Evolutionary conservation across 2,113 vertebrate species (phyloP).

Genomic region (Passer domesticus): DNA sequence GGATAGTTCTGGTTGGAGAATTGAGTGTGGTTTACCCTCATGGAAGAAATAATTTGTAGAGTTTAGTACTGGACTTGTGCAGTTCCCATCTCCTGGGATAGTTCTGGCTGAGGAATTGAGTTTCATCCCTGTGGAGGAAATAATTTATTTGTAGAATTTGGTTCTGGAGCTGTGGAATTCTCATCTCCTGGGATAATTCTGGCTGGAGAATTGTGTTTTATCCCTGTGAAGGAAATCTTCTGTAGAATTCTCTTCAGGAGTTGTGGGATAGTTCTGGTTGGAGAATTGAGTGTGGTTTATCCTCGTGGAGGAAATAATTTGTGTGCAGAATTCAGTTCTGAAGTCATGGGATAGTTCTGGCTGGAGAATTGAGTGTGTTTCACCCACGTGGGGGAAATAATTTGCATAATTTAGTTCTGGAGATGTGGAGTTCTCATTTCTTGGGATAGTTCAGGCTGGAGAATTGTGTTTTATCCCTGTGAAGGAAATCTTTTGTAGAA

Average conservation of each 20-base stretch:
- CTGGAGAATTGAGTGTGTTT: no score
- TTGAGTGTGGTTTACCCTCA: neutral
- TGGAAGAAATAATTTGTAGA: neutral
- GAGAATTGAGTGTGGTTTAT: neutral
- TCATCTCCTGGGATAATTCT: neutral
- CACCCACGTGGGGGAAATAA: no score
- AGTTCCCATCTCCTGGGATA: neutral
- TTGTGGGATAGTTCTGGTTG: neutral
- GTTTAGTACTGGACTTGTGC: no score
- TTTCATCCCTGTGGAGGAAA: neutral
- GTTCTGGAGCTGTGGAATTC: neutral
- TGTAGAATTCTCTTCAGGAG: neutral
- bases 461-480: fast-evolving
- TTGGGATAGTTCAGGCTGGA: no score
- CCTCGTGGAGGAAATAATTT: no score
- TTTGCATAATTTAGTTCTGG: no score
- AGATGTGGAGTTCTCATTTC: no score
- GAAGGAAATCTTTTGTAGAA: neutral
- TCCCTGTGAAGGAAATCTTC: neutral
- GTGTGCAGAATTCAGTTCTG: no score
- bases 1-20: no score
- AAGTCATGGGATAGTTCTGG: no score
- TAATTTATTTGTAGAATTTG: no score
- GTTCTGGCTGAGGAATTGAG: no score
- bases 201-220: neutral